These are phyloP conservation scores for Emydura subglobosa DNA, from an alignment of 2,113 vertebrate species.

Conservation along the genomic window DNA sequence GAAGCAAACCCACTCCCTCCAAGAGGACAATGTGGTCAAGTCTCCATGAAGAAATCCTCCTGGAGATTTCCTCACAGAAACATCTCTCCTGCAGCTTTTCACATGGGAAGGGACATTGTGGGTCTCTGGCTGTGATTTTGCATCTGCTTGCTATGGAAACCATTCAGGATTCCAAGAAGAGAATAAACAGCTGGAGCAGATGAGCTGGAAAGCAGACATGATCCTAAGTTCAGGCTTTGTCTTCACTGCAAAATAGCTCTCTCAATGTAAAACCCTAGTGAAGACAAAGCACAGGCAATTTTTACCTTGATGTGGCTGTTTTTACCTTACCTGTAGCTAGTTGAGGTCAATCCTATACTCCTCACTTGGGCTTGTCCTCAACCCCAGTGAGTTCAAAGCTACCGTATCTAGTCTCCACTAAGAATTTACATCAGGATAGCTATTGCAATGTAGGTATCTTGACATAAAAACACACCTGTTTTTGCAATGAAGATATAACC, in stretches of 20 bases:
- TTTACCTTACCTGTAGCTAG: neutral
- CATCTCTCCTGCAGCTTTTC: neutral
- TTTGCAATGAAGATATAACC: neutral
- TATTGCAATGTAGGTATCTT: neutral
- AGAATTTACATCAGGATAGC: neutral
- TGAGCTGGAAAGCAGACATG: neutral
- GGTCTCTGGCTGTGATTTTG: neutral
- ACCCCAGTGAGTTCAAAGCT: neutral
- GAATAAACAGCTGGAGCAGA: neutral
- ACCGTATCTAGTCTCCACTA: rapidly evolving
- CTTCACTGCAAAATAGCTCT: rapidly evolving
- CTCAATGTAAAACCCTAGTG: neutral
- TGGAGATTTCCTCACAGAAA: neutral
- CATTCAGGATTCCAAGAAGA: neutral
- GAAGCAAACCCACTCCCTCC: neutral
- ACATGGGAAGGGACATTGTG: neutral
- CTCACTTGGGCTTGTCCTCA: neutral
- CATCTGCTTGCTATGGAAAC: neutral
- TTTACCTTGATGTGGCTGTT: neutral
- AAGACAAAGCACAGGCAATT: neutral
- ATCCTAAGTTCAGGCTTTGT: neutral
- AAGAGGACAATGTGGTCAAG: neutral
- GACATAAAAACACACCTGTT: neutral
- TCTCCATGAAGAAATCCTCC: too few relatives aligned
- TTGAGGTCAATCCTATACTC: neutral